These are phyloP conservation scores for Nesoenas mayeri DNA, from an alignment of 2,113 vertebrate species.

Conservation along the genomic window DNA sequence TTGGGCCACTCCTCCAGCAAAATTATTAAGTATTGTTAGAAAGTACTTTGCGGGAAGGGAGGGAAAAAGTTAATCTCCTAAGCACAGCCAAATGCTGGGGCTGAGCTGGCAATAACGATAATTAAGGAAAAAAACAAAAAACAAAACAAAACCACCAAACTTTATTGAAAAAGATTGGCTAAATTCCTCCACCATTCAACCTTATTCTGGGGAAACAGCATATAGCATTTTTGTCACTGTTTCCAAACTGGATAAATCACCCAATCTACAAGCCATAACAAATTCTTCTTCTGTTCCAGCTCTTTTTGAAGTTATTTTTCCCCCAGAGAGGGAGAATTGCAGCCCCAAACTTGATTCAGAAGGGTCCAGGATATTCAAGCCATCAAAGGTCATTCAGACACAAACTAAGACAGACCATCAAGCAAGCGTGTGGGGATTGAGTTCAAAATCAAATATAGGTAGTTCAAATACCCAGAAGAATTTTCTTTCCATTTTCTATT, in stretches of 20 bases:
- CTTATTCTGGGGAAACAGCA: slow-evolving; percentile 22
- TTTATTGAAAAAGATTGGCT: slow-evolving; percentile 31
- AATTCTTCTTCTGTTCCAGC: slow-evolving; percentile 44
- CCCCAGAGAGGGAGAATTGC: slow-evolving; percentile 10
- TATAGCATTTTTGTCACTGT: not conserved
- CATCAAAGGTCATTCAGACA: slow-evolving; percentile 42
- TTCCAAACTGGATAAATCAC: slow-evolving; percentile 60
- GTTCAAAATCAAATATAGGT: slow-evolving; percentile 50
- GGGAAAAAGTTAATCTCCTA: slow-evolving; percentile 6
- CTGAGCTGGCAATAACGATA: slow-evolving; percentile 41
- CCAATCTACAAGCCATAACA: slow-evolving; percentile 31
- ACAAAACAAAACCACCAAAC: not conserved
- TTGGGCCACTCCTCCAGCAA: slow-evolving; percentile 56
- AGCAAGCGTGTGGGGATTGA: not conserved
- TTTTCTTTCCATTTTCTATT: slow-evolving; percentile 63
- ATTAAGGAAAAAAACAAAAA: not conserved
- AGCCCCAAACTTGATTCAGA: slow-evolving; percentile 49
- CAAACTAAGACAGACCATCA: slow-evolving; percentile 53
- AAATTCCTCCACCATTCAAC: slow-evolving; percentile 40
- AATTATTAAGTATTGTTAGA: slow-evolving; percentile 65
- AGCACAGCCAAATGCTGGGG: slow-evolving; percentile 15
- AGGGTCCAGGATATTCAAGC: slow-evolving; percentile 17
- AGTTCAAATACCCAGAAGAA: slow-evolving; percentile 58
- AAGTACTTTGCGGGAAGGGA: slow-evolving; percentile 8
- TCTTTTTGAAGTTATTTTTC: slow-evolving; percentile 39